phyloP scores from a whole-genome alignment of 2,797 vertebrate genomes.

The Erethizon dorsatum region DNA sequence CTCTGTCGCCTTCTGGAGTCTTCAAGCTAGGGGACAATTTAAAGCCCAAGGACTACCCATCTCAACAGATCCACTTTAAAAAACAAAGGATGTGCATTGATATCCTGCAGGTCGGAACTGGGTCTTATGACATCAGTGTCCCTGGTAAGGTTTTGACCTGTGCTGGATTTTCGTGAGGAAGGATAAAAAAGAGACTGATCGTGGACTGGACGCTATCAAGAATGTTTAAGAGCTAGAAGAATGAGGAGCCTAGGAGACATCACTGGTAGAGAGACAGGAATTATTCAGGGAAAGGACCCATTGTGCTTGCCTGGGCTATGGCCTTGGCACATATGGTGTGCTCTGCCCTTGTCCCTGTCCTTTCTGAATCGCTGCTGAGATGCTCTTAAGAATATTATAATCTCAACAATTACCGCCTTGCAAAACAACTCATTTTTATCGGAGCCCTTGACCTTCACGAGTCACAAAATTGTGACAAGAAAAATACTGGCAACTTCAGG shows the following conservation, averaged over 20 bases:
- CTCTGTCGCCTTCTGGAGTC: neutral
- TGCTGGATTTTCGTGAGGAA: neutral
- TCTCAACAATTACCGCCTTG: slow-evolving; percentile 9
- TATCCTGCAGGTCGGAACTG: neutral
- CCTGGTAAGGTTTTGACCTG: neutral
- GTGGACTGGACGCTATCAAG: neutral
- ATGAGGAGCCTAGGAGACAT: neutral
- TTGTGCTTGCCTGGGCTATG: neutral
- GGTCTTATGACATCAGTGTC: accelerated
- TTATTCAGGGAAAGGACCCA: neutral
- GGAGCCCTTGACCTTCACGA: slow-evolving; percentile 61
- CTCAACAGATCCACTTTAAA: neutral
- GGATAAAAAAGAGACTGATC: neutral
- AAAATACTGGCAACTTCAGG: neutral
- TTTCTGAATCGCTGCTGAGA: slow-evolving; percentile 37
- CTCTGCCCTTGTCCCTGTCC: neutral
- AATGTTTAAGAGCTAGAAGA: neutral
- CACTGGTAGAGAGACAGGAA: neutral
- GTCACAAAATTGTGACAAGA: slow-evolving; percentile 48
- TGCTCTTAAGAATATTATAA: slow-evolving; percentile 19
- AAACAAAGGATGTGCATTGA: neutral
- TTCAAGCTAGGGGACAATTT: neutral
- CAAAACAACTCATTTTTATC: slow-evolving; percentile 72
- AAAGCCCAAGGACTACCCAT: neutral
- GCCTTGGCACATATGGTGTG: neutral